A percentile compares a stretch with the other conserved stretches of the same genome.
These are phyloP conservation scores for Sphaerodactylus townsendi DNA, from an alignment of 2,113 vertebrate genomes.

Conservation along the genomic window DNA sequence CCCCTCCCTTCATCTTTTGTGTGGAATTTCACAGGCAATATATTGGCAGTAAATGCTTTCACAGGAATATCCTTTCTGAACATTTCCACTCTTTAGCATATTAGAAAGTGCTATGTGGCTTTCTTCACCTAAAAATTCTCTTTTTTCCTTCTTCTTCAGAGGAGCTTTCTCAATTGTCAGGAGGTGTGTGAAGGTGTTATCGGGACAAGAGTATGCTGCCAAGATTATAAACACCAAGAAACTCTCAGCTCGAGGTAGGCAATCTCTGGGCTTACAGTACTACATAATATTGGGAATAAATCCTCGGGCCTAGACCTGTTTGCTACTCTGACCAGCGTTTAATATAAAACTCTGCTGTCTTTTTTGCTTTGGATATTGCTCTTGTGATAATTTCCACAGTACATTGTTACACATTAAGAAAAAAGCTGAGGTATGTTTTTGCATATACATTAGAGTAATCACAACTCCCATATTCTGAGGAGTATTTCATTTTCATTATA, in stretches of 20 bases:
- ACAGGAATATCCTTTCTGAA: not conserved
- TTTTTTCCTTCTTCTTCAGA: slow-evolving; percentile 59
- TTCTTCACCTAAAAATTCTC: not conserved
- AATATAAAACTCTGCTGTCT: not conserved
- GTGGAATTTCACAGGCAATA: not conserved
- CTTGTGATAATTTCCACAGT: not conserved
- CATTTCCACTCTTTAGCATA: not conserved
- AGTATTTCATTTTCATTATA: too few relatives aligned
- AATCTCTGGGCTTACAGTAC: too few relatives aligned
- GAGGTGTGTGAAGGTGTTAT: slow-evolving; percentile 82
- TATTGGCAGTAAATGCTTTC: not conserved
- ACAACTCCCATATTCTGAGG: too few relatives aligned
- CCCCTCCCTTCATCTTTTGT: too few relatives aligned
- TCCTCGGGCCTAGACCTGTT: not conserved
- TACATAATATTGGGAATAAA: rapidly evolving
- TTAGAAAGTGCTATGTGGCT: not conserved
- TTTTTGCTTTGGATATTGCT: not conserved
- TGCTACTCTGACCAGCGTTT: not conserved
- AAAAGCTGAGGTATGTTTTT: not conserved
- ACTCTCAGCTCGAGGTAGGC: slow-evolving; percentile 81
- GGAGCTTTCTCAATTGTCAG: slow-evolving; percentile 84
- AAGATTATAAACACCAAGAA: slow-evolving; percentile 89
- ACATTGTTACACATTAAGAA: not conserved
- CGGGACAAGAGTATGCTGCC: slow-evolving; percentile 83
- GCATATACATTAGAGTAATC: not conserved